phyloP scores from a whole-genome alignment of 1,140 invertebrate genomes.

The Zaprionus inermis region DNA sequence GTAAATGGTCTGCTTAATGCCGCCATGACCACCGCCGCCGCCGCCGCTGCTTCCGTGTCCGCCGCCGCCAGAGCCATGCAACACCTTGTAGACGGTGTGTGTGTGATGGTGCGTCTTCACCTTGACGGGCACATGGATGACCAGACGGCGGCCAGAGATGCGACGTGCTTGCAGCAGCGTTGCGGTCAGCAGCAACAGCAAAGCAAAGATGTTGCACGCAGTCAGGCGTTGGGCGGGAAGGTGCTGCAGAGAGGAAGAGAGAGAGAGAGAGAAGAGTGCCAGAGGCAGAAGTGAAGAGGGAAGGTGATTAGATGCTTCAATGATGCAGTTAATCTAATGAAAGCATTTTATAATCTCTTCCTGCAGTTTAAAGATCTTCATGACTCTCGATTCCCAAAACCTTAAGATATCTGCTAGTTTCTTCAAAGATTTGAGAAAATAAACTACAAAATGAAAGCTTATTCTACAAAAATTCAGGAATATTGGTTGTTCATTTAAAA shows the following conservation, averaged over 20 bases:
- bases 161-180: slow-evolving; percentile 58
- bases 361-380: no score
- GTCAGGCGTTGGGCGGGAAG: slow-evolving; percentile 16
- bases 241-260: neutral
- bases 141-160: slow-evolving; percentile 61
- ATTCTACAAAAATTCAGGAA: no score
- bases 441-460: no score
- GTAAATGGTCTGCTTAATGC: slow-evolving; percentile 71
- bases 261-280: neutral
- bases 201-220: slow-evolving; percentile 35
- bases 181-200: slow-evolving; percentile 53
- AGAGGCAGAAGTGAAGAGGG: neutral
- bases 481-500: no score
- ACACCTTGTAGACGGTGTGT: slow-evolving; percentile 75
- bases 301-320: neutral
- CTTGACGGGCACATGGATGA: slow-evolving; percentile 80
- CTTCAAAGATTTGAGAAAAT: no score
- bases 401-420: no score
- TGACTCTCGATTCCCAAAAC: no score
- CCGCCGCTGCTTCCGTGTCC: slow-evolving; percentile 28
- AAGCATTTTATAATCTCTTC: no score
- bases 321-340: no score
- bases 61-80: slow-evolving; percentile 51
- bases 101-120: slow-evolving; percentile 79
- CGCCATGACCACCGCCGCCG: slow-evolving; percentile 44